These are phyloP conservation scores for Pardalotus punctatus DNA, from an alignment of 2,113 vertebrate genomes.

Conservation along the genomic window DNA sequence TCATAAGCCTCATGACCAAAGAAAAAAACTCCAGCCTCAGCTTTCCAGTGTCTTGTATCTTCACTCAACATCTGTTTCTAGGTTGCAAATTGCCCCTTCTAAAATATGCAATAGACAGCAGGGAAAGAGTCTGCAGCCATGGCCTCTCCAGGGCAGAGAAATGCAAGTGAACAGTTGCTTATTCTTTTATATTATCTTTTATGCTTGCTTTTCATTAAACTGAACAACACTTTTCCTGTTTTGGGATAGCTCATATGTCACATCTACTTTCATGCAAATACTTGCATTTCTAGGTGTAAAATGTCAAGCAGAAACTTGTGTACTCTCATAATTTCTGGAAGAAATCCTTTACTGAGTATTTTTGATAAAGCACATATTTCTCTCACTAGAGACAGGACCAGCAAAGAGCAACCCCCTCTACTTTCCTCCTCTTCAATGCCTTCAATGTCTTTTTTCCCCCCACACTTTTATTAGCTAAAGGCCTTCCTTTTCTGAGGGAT, in stretches of 20 bases:
- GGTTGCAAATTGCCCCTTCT: background rate
- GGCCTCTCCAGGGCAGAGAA: background rate
- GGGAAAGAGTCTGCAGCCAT: background rate
- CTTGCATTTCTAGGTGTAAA: background rate
- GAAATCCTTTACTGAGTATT: background rate
- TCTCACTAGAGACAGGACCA: background rate
- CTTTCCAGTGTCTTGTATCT: background rate
- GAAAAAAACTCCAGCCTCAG: background rate
- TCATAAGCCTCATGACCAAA: background rate
- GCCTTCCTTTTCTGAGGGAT: background rate
- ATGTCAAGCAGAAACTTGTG: background rate
- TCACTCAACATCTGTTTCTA: background rate
- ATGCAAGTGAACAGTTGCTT: background rate
- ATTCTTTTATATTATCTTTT: background rate
- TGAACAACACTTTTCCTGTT: background rate
- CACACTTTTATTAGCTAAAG: background rate
- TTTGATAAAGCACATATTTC: background rate
- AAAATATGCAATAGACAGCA: background rate
- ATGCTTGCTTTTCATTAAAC: background rate
- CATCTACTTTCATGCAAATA: background rate
- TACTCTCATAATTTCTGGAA: background rate
- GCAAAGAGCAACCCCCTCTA: background rate
- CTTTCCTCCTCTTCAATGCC: background rate
- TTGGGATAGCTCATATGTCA: background rate
- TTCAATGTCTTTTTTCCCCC: background rate